Conservation (phyloP, 2,113 vertebrate species). For the Galeopterus variegatus region DNA sequence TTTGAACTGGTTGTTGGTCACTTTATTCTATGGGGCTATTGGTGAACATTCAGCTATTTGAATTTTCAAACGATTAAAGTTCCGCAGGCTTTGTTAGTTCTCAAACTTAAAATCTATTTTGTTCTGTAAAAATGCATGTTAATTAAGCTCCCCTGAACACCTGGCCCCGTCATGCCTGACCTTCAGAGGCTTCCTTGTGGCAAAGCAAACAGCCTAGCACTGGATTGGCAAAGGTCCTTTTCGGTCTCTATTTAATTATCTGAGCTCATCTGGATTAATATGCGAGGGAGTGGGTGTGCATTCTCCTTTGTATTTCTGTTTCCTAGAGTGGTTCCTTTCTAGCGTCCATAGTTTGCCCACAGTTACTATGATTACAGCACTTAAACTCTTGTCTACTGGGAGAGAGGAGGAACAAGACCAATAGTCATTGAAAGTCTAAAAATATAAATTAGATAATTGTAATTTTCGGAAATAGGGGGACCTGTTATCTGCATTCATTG, state of each 20-base stretch:
- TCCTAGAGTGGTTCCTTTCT: constrained; percentile 60
- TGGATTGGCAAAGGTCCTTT: constrained; percentile 77
- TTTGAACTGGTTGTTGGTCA: constrained; percentile 29
- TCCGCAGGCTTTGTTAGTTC: constrained; percentile 63
- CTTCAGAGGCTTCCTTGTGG: constrained; percentile 60
- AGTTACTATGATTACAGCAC: not conserved
- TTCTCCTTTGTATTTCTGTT: not conserved
- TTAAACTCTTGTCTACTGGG: fast-evolving
- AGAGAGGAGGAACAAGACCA: constrained; percentile 27
- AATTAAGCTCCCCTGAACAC: constrained; percentile 75
- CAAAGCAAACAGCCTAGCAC: constrained; percentile 50
- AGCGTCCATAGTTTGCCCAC: constrained; percentile 34
- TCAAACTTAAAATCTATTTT: constrained; percentile 68
- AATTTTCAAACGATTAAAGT: constrained; percentile 72
- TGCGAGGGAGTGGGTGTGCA: not conserved
- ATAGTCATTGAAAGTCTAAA: not conserved
- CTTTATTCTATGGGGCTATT: not conserved
- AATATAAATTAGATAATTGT: not conserved
- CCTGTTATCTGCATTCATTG: not conserved
- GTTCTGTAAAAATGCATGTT: constrained; percentile 75
- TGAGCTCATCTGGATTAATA: not conserved
- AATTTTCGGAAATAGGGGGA: not conserved
- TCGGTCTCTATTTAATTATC: constrained; percentile 36
- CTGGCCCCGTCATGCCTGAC: constrained; percentile 34
- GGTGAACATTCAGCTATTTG: constrained; percentile 59